Evolutionary conservation across 2,797 vertebrate genomes (phyloP), one percentile per base, ranked within the genome.

Genomic region (Rallus crepitans): DNA sequence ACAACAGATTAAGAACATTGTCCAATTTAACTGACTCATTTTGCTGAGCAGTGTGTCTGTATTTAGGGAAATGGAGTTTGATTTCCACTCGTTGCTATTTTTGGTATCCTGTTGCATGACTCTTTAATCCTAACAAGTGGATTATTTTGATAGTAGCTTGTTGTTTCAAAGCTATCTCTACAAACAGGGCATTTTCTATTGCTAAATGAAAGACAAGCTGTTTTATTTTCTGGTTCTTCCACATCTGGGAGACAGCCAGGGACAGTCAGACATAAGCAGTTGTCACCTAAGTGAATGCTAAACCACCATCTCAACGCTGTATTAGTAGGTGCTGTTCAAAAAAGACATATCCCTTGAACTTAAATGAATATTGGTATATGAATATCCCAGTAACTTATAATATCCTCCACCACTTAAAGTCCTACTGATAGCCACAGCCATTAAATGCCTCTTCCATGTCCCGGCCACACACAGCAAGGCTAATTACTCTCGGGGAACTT

Each of bases 401-500:
- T 60, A 45, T 87, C 24, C 60, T 70, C 52, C 64, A 87, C 25
- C 40, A 64, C 75, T 93, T 84, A 55, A 90, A 90, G 71, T 85
- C 52, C 83, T 82, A 87, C 81, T 89, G 91, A 66, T 94, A 90
- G 71, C 82, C 28, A 4, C 68, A 94, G 83, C 63, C 75, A 84
- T 93, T 91, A 81, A 94, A 87, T 73, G 68, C 61, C 71, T 95
- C 93, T 91, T 94, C 93, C 66, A 39, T 35, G 56, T 95, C 64
- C 78, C 19, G 88, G 66, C 90, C 96, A 96, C 96, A 96, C 95
- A 94, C 90, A 94, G 87, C 21, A 94, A 87, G 39, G 87, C 63
- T 96, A 96, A 97, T 97, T 95, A 96, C 90, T 93, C 93, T 77
- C 0, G 25, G 64, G 94, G 70, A 96, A 93, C 77, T 82, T 68